phyloP scores from a whole-genome alignment of 2,888 invertebrate species.

The Philonicus albiceps region DNA sequence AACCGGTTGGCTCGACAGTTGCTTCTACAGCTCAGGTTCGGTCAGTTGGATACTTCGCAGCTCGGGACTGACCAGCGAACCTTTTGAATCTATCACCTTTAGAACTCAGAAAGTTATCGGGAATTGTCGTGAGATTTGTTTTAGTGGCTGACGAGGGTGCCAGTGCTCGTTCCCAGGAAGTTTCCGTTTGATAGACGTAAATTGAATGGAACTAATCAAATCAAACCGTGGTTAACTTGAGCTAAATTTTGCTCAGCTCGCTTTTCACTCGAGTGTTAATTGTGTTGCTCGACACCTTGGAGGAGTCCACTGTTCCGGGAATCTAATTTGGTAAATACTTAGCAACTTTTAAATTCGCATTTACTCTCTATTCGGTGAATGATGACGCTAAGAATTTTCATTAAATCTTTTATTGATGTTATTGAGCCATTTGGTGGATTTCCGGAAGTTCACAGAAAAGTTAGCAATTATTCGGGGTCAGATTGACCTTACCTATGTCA shows the following conservation, averaged over 20 bases:
- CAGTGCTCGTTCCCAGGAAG: background rate
- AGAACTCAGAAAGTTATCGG: too few species aligned
- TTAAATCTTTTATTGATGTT: background rate
- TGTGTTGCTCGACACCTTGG: background rate
- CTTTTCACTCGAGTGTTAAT: background rate
- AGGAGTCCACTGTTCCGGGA: background rate
- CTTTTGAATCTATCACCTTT: background rate
- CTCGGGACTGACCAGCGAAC: background rate
- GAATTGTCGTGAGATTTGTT: background rate
- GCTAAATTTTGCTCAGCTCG: background rate
- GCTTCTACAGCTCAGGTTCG: background rate
- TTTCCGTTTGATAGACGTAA: background rate
- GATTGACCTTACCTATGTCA: background rate
- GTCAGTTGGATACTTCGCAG: background rate
- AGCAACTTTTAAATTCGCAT: background rate
- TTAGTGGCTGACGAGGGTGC: background rate
- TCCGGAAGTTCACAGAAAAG: background rate
- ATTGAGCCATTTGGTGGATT: background rate
- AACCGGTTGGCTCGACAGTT: background rate
- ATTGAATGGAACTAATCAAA: conserved; percentile 22
- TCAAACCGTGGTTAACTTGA: background rate
- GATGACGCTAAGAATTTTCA: background rate
- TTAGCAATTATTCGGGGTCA: background rate
- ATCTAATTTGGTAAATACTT: background rate
- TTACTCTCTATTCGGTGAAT: background rate